phyloP scores from a whole-genome alignment of 1,140 invertebrate species.

The Ephestia elutella region DNA sequence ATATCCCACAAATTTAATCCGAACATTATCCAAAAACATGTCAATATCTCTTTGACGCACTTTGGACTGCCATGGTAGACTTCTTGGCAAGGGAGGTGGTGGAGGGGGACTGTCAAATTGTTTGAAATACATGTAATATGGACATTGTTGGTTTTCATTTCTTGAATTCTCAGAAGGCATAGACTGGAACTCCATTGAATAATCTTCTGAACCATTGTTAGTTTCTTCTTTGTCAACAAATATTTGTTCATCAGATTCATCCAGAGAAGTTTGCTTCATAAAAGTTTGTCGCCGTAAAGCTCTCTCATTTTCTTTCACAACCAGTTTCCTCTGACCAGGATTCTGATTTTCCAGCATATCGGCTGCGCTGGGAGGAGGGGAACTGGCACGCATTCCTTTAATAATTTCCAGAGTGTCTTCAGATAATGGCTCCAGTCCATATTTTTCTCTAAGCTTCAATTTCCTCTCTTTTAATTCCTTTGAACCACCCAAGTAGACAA shows the following conservation, averaged over 20 bases:
- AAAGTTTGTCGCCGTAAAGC: constrained; percentile 79
- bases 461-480: constrained; percentile 86
- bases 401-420: constrained; percentile 97
- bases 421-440: constrained; percentile 82
- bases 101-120: constrained; percentile 70
- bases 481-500: constrained; percentile 93
- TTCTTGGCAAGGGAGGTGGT: constrained; percentile 72
- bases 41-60: constrained; percentile 96
- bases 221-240: constrained; percentile 81
- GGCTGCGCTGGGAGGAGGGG: constrained; percentile 93
- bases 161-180: constrained; percentile 51
- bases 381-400: constrained; percentile 93
- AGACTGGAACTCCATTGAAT: constrained; percentile 65
- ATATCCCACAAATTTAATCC: constrained; percentile 97
- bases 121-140: constrained; percentile 64
- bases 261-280: constrained; percentile 95
- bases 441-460: constrained; percentile 80
- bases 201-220: constrained; percentile 68
- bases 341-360: constrained; percentile 94
- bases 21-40: constrained; percentile 90
- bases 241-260: constrained; percentile 84
- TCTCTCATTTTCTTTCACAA: constrained; percentile 59
- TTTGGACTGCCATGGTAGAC: constrained; percentile 96
- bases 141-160: constrained; percentile 51
- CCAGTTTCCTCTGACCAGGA: constrained; percentile 78